Percentiles rank a stretch among this genome's conserved stretches.
These are phyloP conservation scores for Halesus radiatus DNA, from an alignment of 1,140 invertebrate genomes.

Conservation along the genomic window DNA sequence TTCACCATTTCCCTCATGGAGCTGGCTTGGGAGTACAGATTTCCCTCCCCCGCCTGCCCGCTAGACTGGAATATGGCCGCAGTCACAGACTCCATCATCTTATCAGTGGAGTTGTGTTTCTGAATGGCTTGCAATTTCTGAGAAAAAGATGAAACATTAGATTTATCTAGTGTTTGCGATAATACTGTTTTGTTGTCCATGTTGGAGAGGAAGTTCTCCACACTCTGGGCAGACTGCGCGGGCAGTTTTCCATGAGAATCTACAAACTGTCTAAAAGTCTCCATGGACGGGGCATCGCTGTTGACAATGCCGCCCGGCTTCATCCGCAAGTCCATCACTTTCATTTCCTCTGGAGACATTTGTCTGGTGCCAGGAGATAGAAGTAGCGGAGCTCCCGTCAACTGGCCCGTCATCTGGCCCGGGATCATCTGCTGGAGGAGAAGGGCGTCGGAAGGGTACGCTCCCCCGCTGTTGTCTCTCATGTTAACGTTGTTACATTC, in stretches of 20 bases:
- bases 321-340: constrained; percentile 70
- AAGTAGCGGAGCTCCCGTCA: constrained; percentile 3
- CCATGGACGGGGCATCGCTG: constrained; percentile 60
- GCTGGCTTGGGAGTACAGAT: constrained; percentile 51
- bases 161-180: constrained; percentile 59
- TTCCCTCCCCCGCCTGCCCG: constrained; percentile 51
- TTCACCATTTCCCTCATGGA: constrained; percentile 34
- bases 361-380: not conserved
- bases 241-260: constrained; percentile 67
- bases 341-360: constrained; percentile 53
- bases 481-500: constrained; percentile 62
- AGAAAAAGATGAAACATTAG: constrained; percentile 62
- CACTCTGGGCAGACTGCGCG: constrained; percentile 71
- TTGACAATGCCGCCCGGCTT: constrained; percentile 68
- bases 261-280: constrained; percentile 63
- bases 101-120: constrained; percentile 68
- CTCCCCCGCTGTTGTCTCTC: constrained; percentile 66
- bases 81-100: constrained; percentile 69
- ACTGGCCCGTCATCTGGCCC: constrained; percentile 19
- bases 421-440: constrained; percentile 11
- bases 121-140: constrained; percentile 67
- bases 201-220: constrained; percentile 74
- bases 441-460: constrained; percentile 14
- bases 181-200: constrained; percentile 65
- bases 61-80: constrained; percentile 68